phyloP scores from a whole-genome alignment of 2,113 vertebrate genomes.

The Chaetops frenatus region DNA sequence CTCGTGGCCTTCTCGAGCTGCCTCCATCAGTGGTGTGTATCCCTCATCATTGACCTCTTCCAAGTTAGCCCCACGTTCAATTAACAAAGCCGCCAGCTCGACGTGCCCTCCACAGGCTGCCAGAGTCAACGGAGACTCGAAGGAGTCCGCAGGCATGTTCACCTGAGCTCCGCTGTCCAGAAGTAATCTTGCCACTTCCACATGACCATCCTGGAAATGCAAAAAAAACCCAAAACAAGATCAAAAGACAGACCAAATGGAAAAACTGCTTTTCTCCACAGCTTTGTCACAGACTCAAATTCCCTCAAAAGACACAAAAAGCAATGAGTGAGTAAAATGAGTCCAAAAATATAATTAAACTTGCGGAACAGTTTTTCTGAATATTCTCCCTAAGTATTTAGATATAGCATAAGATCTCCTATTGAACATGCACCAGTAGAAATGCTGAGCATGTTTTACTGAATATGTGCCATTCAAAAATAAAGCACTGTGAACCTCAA shows the following conservation, averaged over 20 bases:
- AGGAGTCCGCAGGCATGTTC: slow-evolving; percentile 99
- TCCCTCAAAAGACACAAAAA: background rate
- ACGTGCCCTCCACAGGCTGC: slow-evolving; percentile 97
- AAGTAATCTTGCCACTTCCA: slow-evolving; percentile 94
- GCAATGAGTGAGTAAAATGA: background rate
- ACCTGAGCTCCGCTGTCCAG: slow-evolving; percentile 98
- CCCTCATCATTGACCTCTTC: slow-evolving; percentile 99
- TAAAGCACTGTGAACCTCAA: rapidly evolving
- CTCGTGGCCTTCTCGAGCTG: slow-evolving; percentile 95
- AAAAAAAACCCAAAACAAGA: background rate
- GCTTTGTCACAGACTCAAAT: background rate
- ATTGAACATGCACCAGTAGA: background rate
- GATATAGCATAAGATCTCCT: background rate
- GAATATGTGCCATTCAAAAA: rapidly evolving
- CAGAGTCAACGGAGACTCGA: slow-evolving; percentile 93
- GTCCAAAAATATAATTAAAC: background rate
- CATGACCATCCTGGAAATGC: slow-evolving; percentile 89
- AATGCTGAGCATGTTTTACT: background rate
- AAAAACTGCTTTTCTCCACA: background rate
- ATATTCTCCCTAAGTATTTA: background rate
- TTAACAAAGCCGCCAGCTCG: slow-evolving; percentile 92
- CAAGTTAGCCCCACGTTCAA: slow-evolving; percentile 94
- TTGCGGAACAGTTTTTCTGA: background rate
- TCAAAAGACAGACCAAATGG: rapidly evolving
- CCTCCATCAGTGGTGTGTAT: slow-evolving; percentile 98